Evolutionary conservation across 2,888 invertebrate species (phyloP).

Genomic region (Pherbina coryleti): DNA sequence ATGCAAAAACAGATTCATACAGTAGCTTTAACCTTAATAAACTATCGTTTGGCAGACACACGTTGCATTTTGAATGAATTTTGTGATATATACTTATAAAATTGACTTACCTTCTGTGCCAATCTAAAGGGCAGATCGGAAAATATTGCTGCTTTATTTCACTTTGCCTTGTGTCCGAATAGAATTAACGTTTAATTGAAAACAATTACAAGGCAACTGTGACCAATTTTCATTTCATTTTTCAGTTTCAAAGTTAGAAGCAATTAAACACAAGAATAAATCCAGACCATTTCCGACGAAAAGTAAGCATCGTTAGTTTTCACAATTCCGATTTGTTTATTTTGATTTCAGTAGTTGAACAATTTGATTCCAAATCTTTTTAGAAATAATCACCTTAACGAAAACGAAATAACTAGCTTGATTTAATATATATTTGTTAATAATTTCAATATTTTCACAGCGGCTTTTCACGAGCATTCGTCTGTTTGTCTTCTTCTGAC

Average conservation of each 20-base stretch:
- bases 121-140: no score
- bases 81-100: neutral
- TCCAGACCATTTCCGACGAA: no score
- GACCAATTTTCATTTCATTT: neutral
- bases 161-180: no score
- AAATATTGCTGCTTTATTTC: no score
- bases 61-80: neutral
- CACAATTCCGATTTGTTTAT: constrained; percentile 1
- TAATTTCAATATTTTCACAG: no score
- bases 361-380: constrained; percentile 33
- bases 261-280: no score
- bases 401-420: constrained; percentile 66
- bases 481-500: constrained; percentile 64
- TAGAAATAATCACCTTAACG: constrained; percentile 13
- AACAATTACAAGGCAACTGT: neutral
- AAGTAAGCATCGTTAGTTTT: neutral
- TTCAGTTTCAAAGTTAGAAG: no score
- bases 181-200: no score
- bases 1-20: neutral
- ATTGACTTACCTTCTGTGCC: no score
- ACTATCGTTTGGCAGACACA: neutral
- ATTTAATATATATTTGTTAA: constrained; percentile 34
- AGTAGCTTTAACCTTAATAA: neutral
- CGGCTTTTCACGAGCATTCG: constrained; percentile 21
- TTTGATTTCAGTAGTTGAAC: constrained; percentile 42